Evolutionary conservation across 2,113 vertebrate genomes (phyloP).

Genomic region (Indri indri): DNA sequence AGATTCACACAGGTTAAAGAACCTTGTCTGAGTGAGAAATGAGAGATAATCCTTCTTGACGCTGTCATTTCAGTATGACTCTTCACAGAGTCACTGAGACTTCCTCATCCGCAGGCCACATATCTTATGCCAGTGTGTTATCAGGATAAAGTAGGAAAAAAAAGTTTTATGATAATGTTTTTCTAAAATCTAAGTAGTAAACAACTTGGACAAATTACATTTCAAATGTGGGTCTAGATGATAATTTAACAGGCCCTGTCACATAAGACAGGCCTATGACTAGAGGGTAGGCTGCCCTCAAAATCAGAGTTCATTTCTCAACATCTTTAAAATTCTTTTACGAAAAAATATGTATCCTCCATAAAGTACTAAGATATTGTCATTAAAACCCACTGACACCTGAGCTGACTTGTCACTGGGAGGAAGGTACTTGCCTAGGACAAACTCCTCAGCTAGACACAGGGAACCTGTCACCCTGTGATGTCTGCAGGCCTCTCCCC

Average conservation of each 20-base stretch:
- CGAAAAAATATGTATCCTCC: neutral
- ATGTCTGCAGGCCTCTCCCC: neutral
- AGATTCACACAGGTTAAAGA: neutral
- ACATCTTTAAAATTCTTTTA: neutral
- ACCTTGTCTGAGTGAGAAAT: neutral
- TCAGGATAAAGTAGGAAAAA: neutral
- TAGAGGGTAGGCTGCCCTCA: neutral
- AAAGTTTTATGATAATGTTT: neutral
- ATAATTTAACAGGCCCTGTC: neutral
- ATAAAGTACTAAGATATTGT: neutral
- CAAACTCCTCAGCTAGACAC: neutral
- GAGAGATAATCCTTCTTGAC: neutral
- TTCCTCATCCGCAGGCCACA: neutral
- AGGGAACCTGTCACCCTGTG: neutral
- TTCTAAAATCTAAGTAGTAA: slow-evolving; percentile 6
- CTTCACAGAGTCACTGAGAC: neutral
- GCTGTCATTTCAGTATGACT: neutral
- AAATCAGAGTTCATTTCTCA: neutral
- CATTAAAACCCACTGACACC: neutral
- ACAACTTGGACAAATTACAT: neutral
- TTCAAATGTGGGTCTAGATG: neutral
- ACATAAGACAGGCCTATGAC: neutral
- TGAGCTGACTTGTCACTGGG: neutral
- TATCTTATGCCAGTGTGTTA: neutral
- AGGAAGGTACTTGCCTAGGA: too few relatives aligned